Conservation (phyloP, 2,888 invertebrate species). For the Mactromeris polynyma region DNA sequence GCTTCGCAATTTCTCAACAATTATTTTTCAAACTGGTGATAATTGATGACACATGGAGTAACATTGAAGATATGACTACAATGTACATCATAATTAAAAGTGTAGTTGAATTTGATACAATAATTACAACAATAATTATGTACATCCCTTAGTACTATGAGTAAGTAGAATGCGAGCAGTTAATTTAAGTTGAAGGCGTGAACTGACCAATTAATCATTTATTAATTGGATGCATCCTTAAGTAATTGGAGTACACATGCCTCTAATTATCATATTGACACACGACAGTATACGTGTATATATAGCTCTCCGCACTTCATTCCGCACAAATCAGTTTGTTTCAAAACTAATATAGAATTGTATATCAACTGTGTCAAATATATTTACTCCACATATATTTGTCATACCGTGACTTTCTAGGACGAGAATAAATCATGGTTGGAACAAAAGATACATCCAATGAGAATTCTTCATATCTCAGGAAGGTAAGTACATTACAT, state of each 20-base stretch:
- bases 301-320: neutral
- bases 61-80: too few species aligned
- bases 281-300: neutral
- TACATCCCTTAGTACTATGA: neutral
- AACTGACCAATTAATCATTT: neutral
- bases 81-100: neutral
- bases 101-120: neutral
- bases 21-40: neutral
- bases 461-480: neutral
- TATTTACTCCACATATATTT: neutral
- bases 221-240: neutral
- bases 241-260: conserved; percentile 10
- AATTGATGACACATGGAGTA: neutral
- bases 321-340: neutral
- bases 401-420: neutral
- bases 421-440: neutral
- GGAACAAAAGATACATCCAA: neutral
- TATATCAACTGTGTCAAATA: neutral
- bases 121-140: neutral
- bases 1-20: neutral
- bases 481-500: conserved; percentile 5
- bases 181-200: neutral
- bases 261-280: neutral
- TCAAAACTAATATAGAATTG: neutral
- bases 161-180: neutral